Evolutionary conservation across 2,888 invertebrate genomes (phyloP).

Genomic region (Priocnemis perturbator): DNA sequence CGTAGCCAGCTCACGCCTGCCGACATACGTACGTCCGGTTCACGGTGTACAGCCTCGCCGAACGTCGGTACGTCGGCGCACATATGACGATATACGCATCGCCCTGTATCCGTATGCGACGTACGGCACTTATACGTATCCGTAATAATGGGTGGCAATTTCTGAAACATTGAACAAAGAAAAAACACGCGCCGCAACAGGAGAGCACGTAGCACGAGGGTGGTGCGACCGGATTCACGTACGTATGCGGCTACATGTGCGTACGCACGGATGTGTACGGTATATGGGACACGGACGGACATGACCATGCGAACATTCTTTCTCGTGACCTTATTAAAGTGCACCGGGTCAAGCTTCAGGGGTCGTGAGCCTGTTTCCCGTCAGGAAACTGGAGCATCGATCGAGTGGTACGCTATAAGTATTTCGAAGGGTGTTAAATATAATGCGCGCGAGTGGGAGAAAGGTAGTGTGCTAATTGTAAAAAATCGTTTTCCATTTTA

Average conservation of each 20-base stretch:
- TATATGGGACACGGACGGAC: no score
- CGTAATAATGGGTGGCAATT: conserved; percentile 52
- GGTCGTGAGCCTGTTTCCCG: neutral
- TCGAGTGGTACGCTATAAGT: conserved; percentile 58
- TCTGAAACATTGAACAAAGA: conserved; percentile 70
- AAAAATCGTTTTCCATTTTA: no score
- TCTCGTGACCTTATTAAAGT: conserved; percentile 4
- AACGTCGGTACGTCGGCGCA: neutral
- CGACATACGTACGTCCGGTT: neutral
- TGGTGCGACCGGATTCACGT: conserved; percentile 16
- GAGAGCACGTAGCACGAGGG: conserved; percentile 65
- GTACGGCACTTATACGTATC: neutral
- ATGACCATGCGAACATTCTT: no score
- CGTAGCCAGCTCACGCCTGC: neutral
- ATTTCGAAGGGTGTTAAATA: conserved; percentile 67
- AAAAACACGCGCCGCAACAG: conserved; percentile 71
- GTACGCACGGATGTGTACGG: neutral
- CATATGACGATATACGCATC: conserved; percentile 11
- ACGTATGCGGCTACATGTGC: neutral
- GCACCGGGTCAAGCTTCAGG: neutral
- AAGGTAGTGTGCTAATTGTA: conserved; percentile 50
- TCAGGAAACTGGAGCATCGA: no score
- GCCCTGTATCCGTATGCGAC: conserved; percentile 20
- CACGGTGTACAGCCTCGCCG: conserved; percentile 13
- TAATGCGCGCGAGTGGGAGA: conserved; percentile 55